Percentiles rank a stretch among this genome's conserved stretches.
These are phyloP conservation scores for Caenorhabditis latens DNA, from an alignment of 1,140 invertebrate species.

Conservation along the genomic window DNA sequence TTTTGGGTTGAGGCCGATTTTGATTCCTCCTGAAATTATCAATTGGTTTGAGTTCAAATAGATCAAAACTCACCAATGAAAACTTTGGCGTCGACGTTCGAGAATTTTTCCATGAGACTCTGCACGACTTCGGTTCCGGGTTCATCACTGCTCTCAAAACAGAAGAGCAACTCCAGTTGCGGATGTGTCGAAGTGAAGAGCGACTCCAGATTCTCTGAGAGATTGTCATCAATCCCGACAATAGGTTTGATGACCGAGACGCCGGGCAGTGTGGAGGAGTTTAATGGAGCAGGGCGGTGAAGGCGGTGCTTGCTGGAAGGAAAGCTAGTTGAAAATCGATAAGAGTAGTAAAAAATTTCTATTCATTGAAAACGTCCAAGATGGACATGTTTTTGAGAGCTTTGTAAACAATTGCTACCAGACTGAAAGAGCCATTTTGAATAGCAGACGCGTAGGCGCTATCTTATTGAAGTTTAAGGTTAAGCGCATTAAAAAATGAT, in stretches of 20 bases:
- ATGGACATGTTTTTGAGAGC: not conserved
- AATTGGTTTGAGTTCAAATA: not conserved
- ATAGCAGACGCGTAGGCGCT: no score
- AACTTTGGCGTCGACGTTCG: conserved; percentile 86
- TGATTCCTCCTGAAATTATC: conserved; percentile 81
- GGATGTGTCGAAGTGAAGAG: conserved; percentile 97
- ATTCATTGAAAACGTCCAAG: not conserved
- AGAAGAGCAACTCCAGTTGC: conserved; percentile 89
- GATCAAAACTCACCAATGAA: conserved; percentile 83
- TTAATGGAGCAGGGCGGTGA: conserved; percentile 62
- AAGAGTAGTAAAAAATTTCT: conserved; percentile 46
- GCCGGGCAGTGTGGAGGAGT: conserved; percentile 81
- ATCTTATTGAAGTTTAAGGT: no score
- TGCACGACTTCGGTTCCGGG: conserved; percentile 90
- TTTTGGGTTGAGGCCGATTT: conserved; percentile 97
- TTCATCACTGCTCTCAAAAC: conserved; percentile 92
- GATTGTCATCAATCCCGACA: conserved; percentile 93
- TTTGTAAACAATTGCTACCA: no score
- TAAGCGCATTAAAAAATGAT: no score
- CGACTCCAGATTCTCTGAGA: conserved; percentile 93
- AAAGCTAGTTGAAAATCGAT: no score
- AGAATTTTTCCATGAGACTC: conserved; percentile 89
- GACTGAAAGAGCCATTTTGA: no score
- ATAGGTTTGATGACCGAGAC: conserved; percentile 96
- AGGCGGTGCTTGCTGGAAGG: conserved; percentile 67